These are phyloP conservation scores for Chrysochloris asiatica DNA, from an alignment of 2,113 vertebrate species.

Conservation along the genomic window DNA sequence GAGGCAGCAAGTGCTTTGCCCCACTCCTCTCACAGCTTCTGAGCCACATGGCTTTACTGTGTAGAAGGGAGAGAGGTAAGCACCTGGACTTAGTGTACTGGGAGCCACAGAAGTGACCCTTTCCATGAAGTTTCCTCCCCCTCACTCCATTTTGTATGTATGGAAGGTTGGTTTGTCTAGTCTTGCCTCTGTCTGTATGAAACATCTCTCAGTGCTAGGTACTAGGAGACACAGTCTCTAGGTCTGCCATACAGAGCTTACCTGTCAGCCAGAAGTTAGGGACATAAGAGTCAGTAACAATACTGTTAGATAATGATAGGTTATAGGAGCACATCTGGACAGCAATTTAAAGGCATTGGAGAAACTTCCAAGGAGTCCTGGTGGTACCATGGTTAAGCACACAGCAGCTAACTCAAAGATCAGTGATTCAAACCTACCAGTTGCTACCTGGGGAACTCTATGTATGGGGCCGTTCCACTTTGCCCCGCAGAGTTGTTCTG, in stretches of 20 bases:
- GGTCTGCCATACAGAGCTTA: not conserved
- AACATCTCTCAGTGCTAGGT: not conserved
- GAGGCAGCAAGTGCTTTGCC: not conserved
- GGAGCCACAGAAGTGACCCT: not conserved
- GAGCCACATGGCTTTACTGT: not conserved
- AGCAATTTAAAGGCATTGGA: not conserved
- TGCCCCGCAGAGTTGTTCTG: not conserved
- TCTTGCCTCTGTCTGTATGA: not conserved
- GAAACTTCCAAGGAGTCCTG: not conserved
- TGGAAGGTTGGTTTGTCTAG: not conserved
- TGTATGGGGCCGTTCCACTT: too few species aligned
- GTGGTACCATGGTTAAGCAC: not conserved
- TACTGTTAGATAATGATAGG: too few species aligned
- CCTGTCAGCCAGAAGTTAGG: not conserved
- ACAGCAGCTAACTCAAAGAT: not conserved
- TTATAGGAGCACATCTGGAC: not conserved
- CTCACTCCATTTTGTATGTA: not conserved
- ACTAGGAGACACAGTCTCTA: not conserved
- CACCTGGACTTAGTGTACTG: not conserved
- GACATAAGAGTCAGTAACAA: not conserved
- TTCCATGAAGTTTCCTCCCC: not conserved
- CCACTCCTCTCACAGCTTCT: too few species aligned
- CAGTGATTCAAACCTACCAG: not conserved
- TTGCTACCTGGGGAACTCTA: too few species aligned
- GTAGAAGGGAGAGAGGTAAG: not conserved